Conservation (phyloP, 2,888 invertebrate species). For the Mythimna vitellina region DNA sequence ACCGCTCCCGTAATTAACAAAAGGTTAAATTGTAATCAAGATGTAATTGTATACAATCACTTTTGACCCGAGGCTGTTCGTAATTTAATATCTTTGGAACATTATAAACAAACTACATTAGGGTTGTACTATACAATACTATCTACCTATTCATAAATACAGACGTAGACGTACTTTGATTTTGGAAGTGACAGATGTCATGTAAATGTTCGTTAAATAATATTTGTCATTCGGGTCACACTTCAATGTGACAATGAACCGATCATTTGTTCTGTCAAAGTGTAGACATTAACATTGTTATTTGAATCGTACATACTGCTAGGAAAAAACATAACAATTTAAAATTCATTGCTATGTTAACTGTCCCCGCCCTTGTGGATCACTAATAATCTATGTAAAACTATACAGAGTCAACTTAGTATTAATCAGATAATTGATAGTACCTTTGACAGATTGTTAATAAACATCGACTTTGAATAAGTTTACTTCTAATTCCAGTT, state of each 20-base stretch:
- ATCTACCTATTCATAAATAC: conserved; percentile 17
- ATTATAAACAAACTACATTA: conserved; percentile 72
- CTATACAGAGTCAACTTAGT: conserved; percentile 15
- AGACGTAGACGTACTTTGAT: conserved; percentile 44
- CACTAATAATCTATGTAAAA: conserved; percentile 44
- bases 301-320: conserved; percentile 41
- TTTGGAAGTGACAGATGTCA: conserved; percentile 62
- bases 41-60: conserved; percentile 80
- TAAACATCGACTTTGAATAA: conserved; percentile 38
- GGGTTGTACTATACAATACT: conserved; percentile 56
- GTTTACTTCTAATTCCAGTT: conserved; percentile 27
- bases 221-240: conserved; percentile 63
- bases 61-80: conserved; percentile 74
- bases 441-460: conserved; percentile 34
- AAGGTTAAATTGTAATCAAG: conserved; percentile 83
- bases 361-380: conserved; percentile 38
- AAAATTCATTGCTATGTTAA: conserved; percentile 47
- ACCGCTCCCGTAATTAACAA: conserved; percentile 77
- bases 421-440: conserved; percentile 37
- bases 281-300: conserved; percentile 59
- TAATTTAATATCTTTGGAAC: conserved; percentile 78
- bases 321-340: conserved; percentile 45
- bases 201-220: conserved; percentile 50
- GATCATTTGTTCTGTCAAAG: conserved; percentile 62
- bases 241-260: conserved; percentile 62